These are phyloP conservation scores for Tenthredo distinguenda DNA, from an alignment of 2,888 invertebrate species.

Conservation along the genomic window DNA sequence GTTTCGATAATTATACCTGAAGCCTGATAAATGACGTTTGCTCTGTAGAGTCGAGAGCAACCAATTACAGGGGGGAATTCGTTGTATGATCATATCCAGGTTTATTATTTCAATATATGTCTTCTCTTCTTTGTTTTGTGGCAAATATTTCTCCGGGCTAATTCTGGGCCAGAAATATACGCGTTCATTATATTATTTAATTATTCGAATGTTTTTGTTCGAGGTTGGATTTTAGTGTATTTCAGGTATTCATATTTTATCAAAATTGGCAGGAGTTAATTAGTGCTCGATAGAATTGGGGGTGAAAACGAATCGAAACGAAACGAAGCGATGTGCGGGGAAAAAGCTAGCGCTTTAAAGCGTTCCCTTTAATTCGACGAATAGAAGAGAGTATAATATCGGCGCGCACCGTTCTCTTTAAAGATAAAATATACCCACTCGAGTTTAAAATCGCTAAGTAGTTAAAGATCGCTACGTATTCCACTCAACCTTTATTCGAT, in stretches of 20 bases:
- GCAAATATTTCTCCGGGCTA: background rate
- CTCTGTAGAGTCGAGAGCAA: conserved; percentile 2
- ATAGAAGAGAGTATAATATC: conserved; percentile 19
- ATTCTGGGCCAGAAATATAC: background rate
- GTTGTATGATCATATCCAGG: background rate
- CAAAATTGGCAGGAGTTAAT: background rate
- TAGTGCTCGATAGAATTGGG: background rate
- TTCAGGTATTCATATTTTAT: conserved; percentile 14
- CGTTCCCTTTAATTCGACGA: conserved; percentile 31
- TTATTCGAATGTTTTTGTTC: conserved; percentile 22
- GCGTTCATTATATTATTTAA: conserved; percentile 11
- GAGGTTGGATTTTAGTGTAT: background rate
- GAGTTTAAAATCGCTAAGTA: conserved; percentile 14
- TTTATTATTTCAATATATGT: conserved; percentile 12
- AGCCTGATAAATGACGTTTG: conserved; percentile 36
- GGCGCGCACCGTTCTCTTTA: conserved; percentile 13
- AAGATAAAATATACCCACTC: conserved; percentile 7
- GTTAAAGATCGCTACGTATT: conserved; percentile 25
- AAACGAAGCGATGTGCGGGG: background rate
- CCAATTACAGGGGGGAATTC: background rate
- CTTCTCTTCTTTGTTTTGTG: background rate
- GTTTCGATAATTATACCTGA: conserved; percentile 30
- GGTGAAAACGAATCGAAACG: background rate
- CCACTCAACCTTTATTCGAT: background rate
- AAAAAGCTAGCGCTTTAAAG: conserved; percentile 14